Conservation (phyloP, 2,888 invertebrate genomes). For the Aspidiotus rigidus region DNA sequence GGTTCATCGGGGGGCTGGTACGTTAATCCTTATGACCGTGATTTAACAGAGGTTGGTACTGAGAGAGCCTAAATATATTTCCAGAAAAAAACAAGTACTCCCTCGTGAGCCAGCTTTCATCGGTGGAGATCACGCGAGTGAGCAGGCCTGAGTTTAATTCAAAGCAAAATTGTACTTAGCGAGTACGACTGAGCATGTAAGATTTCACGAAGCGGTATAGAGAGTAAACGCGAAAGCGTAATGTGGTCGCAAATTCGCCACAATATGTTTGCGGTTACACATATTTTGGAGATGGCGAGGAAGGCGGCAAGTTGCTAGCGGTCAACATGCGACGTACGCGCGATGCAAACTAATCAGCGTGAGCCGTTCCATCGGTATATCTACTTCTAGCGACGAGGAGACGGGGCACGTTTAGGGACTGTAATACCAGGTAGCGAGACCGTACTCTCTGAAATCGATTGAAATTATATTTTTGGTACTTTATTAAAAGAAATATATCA, state of each 20-base stretch:
- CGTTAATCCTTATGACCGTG: too few species aligned
- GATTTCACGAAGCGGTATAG: not conserved
- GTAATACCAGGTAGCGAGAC: not conserved
- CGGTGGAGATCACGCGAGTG: too few species aligned
- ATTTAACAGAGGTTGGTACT: too few species aligned
- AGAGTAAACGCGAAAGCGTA: not conserved
- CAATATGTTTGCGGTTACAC: not conserved
- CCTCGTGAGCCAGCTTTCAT: too few species aligned
- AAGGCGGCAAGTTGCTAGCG: too few species aligned
- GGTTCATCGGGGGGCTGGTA: too few species aligned
- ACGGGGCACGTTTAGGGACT: not conserved
- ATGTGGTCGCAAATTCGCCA: not conserved
- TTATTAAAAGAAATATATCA: slow-evolving; percentile 15
- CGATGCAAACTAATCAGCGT: slow-evolving; percentile 7
- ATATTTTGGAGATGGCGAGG: not conserved
- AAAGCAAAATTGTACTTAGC: too few species aligned
- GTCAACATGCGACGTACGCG: not conserved
- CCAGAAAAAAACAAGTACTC: too few species aligned
- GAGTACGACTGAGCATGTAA: too few species aligned
- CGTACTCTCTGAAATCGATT: slow-evolving; percentile 11
- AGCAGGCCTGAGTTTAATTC: too few species aligned
- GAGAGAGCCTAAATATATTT: too few species aligned
- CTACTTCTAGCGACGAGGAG: not conserved
- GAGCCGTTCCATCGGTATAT: too few species aligned
- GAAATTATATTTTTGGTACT: slow-evolving; percentile 24